These are phyloP conservation scores for Garra rufa DNA, from an alignment of 2,113 vertebrate genomes.

Conservation along the genomic window DNA sequence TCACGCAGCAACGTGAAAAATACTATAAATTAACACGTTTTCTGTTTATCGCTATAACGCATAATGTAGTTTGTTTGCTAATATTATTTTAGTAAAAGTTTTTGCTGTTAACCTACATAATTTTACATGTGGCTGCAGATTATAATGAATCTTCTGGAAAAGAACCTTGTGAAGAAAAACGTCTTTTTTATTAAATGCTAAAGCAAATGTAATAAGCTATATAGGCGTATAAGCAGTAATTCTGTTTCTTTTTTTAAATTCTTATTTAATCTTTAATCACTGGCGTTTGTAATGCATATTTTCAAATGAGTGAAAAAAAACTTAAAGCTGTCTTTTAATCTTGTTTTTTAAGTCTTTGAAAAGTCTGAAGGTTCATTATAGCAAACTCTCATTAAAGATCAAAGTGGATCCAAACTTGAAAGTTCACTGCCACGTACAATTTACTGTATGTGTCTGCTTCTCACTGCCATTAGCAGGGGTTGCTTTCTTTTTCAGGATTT, in stretches of 20 bases:
- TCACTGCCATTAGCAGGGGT: slow-evolving; percentile 4
- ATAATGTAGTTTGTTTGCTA: neutral
- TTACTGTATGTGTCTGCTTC: slow-evolving; percentile 52
- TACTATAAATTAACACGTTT: no score
- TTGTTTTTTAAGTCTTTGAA: slow-evolving; percentile 48
- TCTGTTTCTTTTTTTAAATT: neutral
- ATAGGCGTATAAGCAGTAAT: neutral
- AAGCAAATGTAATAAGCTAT: neutral
- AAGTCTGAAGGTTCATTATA: slow-evolving; percentile 49
- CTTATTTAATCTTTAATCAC: neutral
- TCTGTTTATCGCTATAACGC: neutral
- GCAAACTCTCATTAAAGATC: slow-evolving; percentile 72
- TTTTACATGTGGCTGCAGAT: neutral
- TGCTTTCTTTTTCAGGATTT: slow-evolving; percentile 31
- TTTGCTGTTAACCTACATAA: neutral
- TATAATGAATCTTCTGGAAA: neutral
- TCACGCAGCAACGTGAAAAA: neutral
- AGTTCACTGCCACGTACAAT: slow-evolving; percentile 60
- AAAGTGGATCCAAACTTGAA: slow-evolving; percentile 69
- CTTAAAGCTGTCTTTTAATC: slow-evolving; percentile 51
- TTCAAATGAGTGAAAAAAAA: slow-evolving; percentile 44
- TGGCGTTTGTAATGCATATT: neutral
- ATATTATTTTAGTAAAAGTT: neutral
- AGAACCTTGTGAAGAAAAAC: neutral
- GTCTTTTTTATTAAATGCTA: neutral